Percentiles rank a stretch among this genome's conserved stretches.
phyloP scores from a whole-genome alignment of 2,797 vertebrate species.

The Sebastes taczanowskii region DNA sequence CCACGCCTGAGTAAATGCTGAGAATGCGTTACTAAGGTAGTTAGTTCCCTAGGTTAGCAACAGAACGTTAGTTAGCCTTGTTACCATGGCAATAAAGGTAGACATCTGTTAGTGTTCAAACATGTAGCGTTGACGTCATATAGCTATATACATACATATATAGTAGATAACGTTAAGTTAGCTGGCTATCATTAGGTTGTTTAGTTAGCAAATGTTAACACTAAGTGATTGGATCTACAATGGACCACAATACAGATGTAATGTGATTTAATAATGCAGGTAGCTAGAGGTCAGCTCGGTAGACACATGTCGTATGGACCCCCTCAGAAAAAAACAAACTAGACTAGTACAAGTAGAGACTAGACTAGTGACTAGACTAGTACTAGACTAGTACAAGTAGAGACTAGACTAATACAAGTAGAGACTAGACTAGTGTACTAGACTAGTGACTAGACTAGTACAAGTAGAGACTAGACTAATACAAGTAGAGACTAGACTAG shows the following conservation, averaged over 20 bases:
- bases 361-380: too few relatives aligned
- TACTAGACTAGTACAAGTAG: too few relatives aligned
- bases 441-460: too few relatives aligned
- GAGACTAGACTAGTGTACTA: too few relatives aligned
- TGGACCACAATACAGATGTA: not conserved
- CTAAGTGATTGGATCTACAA: not conserved
- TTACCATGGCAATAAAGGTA: too few relatives aligned
- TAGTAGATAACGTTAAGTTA: too few relatives aligned
- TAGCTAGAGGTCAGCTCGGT: not conserved
- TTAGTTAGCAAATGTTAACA: not conserved
- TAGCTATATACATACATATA: too few relatives aligned
- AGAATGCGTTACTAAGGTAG: not conserved
- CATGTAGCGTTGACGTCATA: too few relatives aligned
- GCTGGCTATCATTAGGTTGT: not conserved
- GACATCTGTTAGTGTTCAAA: not conserved
- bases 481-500: too few relatives aligned
- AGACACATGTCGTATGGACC: not conserved
- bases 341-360: too few relatives aligned
- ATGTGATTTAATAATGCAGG: not conserved
- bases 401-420: too few relatives aligned
- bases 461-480: too few relatives aligned
- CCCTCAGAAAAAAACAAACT: not conserved
- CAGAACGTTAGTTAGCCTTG: not conserved
- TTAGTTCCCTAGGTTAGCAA: slow-evolving; percentile 26
- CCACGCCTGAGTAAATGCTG: not conserved